Conservation (phyloP, 1,140 invertebrate genomes). For the Charaxes varanes region DNA sequence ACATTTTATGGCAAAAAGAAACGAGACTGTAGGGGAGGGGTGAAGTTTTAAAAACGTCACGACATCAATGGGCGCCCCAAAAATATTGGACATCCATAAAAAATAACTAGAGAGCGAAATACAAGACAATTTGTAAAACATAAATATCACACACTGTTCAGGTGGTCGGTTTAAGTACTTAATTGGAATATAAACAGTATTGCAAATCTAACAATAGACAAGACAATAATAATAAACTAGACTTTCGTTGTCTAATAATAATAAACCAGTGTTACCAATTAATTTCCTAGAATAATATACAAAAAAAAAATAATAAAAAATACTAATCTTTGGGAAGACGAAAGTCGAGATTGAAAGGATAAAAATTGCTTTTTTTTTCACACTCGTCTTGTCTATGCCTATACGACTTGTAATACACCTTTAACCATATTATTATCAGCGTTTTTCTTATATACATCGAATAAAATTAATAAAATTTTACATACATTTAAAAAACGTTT, state of each 20-base stretch:
- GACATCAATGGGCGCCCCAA: no score
- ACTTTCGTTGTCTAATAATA: conserved; percentile 14
- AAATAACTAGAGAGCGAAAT: conserved; percentile 59
- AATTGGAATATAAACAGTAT: conserved; percentile 25
- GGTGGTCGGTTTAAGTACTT: conserved; percentile 67
- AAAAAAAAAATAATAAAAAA: conserved; percentile 13
- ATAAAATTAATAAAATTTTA: conserved; percentile 19
- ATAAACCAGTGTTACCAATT: no score
- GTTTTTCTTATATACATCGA: conserved; percentile 18
- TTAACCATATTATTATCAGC: conserved; percentile 48
- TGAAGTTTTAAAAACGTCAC: no score
- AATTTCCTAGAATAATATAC: conserved; percentile 6
- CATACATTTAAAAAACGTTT: no score
- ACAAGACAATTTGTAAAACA: conserved; percentile 47
- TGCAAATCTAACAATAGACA: conserved; percentile 27
- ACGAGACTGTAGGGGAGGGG: no score
- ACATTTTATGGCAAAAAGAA: no score
- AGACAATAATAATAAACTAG: conserved; percentile 16
- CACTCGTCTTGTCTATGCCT: conserved; percentile 6
- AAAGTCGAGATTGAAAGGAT: conserved; percentile 10
- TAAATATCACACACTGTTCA: conserved; percentile 62
- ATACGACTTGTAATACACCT: conserved; percentile 31
- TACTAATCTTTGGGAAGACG: conserved; percentile 21
- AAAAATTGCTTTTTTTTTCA: conserved; percentile 22
- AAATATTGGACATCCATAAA: no score